A percentile compares a stretch with the other conserved stretches of the same genome.
These are phyloP conservation scores for Crotalus tigris DNA, from an alignment of 2,113 vertebrate species.

Conservation along the genomic window DNA sequence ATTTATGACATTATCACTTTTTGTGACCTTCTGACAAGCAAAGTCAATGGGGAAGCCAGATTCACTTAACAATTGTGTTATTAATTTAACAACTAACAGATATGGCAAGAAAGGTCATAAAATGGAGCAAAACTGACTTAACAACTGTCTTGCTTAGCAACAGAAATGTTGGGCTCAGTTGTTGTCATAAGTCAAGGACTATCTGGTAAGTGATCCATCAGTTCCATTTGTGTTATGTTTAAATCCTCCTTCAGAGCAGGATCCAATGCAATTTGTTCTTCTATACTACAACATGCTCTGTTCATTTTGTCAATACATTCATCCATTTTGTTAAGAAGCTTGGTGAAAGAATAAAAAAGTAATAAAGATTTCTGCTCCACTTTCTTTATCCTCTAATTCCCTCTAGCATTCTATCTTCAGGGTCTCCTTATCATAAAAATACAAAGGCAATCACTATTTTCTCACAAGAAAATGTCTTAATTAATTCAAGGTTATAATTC, in stretches of 20 bases:
- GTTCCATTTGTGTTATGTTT: neutral
- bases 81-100: neutral
- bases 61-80: neutral
- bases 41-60: neutral
- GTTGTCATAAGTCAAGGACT: neutral
- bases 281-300: neutral
- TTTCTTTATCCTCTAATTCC: neutral
- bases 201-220: neutral
- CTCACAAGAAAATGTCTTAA: neutral
- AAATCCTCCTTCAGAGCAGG: neutral
- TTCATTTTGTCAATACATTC: neutral
- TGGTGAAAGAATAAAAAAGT: neutral
- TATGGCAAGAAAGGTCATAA: neutral
- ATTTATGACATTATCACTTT: neutral
- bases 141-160: neutral
- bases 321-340: neutral
- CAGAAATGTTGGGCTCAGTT: neutral
- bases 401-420: neutral
- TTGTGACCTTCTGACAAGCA: neutral
- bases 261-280: no score
- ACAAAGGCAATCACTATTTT: neutral
- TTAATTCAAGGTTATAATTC: neutral
- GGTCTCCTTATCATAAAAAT: neutral
- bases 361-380: neutral
- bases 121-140: neutral